A percentile compares a stretch with the other conserved stretches of the same genome.
phyloP scores from a whole-genome alignment of 2,113 vertebrate genomes.

The Bufo gargarizans region DNA sequence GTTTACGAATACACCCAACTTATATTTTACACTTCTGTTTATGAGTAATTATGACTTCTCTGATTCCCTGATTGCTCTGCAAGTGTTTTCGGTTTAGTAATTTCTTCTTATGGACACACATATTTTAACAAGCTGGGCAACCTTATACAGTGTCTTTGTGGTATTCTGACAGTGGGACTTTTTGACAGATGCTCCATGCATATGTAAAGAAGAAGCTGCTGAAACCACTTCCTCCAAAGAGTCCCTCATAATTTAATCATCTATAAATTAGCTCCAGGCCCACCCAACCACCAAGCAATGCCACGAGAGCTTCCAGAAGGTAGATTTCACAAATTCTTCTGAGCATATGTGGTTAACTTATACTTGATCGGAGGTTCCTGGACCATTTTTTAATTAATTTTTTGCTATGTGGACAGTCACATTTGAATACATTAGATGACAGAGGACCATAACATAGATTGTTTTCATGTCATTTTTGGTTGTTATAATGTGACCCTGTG shows the following conservation, averaged over 20 bases:
- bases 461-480: not conserved
- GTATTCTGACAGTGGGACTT: not conserved
- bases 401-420: not conserved
- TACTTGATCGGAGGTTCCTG: not conserved
- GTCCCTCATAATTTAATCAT: too few species aligned
- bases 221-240: not conserved
- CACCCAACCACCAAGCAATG: not conserved
- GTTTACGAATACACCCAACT: slow-evolving; percentile 43
- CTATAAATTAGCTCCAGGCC: not conserved
- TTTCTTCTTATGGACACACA: not conserved
- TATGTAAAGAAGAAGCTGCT: not conserved
- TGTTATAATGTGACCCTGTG: not conserved
- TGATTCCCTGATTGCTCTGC: slow-evolving; percentile 8
- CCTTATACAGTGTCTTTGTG: not conserved
- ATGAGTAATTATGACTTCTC: slow-evolving; percentile 41
- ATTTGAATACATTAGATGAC: not conserved
- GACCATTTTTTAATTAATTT: too few species aligned
- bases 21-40: slow-evolving; percentile 34
- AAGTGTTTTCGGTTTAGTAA: slow-evolving; percentile 19
- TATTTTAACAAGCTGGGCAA: not conserved
- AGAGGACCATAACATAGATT: not conserved
- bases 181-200: not conserved
- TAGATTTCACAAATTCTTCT: not conserved
- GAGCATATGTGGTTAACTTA: not conserved
- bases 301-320: not conserved